Conservation (phyloP, 2,797 vertebrate genomes). For the Leptatherina wallacei region DNA sequence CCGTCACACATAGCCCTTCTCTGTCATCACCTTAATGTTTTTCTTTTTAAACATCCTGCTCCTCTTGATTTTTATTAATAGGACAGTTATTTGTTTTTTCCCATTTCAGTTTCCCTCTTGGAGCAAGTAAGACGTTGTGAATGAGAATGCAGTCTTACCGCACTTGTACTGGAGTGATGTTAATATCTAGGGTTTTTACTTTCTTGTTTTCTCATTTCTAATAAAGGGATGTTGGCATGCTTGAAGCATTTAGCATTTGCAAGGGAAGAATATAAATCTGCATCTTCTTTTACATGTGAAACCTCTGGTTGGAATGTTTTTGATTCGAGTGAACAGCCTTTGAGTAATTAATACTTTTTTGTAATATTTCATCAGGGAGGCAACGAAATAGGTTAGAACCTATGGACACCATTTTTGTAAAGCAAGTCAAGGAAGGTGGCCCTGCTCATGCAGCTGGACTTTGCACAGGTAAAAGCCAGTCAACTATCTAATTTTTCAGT, state of each 20-base stretch:
- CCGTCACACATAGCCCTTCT: conserved; percentile 24
- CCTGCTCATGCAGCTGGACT: conserved; percentile 93
- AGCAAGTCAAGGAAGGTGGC: conserved; percentile 96
- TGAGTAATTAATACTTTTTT: conserved; percentile 3
- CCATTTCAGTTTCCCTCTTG: too few relatives aligned
- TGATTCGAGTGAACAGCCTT: background rate
- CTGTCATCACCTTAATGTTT: background rate
- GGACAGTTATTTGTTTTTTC: too few relatives aligned
- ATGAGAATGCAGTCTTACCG: too few relatives aligned
- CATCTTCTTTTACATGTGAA: background rate
- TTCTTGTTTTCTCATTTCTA: background rate
- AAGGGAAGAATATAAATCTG: too few relatives aligned
- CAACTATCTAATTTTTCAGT: background rate
- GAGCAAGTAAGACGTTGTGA: too few relatives aligned
- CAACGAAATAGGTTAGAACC: conserved; percentile 91
- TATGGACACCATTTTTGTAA: conserved; percentile 99
- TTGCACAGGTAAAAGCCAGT: conserved; percentile 89
- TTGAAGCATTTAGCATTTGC: too few relatives aligned
- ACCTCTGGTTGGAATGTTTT: background rate
- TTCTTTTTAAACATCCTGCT: background rate
- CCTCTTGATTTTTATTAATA: too few relatives aligned
- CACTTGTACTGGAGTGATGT: too few relatives aligned
- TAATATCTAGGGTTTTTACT: background rate
- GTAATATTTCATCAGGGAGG: conserved; percentile 83
- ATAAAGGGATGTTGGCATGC: too few relatives aligned